Conservation (phyloP, 2,888 invertebrate species). For the Lordiphosa fenestrarum region DNA sequence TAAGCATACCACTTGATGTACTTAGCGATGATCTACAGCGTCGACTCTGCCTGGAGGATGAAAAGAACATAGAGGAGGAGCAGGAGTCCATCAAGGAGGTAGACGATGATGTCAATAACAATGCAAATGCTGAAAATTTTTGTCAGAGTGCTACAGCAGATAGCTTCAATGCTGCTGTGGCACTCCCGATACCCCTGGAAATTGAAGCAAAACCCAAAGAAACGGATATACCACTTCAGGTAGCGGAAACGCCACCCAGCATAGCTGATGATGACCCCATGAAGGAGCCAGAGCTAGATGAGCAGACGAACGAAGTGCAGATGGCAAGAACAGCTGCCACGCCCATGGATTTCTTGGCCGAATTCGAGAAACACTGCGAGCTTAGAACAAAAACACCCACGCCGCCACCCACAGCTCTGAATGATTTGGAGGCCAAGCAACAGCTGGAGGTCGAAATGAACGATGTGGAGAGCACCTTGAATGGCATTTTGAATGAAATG, state of each 20-base stretch:
- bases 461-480: slow-evolving; percentile 73
- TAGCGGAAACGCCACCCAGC: slow-evolving; percentile 15
- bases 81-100: not conserved
- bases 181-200: slow-evolving; percentile 42
- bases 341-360: slow-evolving; percentile 71
- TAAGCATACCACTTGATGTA: slow-evolving; percentile 57
- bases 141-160: slow-evolving; percentile 68
- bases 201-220: slow-evolving; percentile 49
- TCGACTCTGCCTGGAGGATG: slow-evolving; percentile 23
- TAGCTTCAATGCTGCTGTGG: slow-evolving; percentile 71
- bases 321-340: slow-evolving; percentile 17
- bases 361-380: slow-evolving; percentile 69
- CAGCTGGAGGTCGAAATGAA: slow-evolving; percentile 67
- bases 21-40: slow-evolving; percentile 53
- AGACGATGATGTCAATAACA: slow-evolving; percentile 60
- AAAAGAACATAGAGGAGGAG: not conserved
- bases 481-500: slow-evolving; percentile 76
- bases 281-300: not conserved
- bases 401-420: slow-evolving; percentile 13
- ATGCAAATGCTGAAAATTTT: slow-evolving; percentile 65
- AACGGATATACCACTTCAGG: not conserved
- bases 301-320: slow-evolving; percentile 12
- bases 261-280: too few species aligned
- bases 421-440: slow-evolving; percentile 46
- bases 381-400: slow-evolving; percentile 14